Evolutionary conservation across 2,113 vertebrate genomes (phyloP).

Genomic region (Poeciliopsis occidentalis): DNA sequence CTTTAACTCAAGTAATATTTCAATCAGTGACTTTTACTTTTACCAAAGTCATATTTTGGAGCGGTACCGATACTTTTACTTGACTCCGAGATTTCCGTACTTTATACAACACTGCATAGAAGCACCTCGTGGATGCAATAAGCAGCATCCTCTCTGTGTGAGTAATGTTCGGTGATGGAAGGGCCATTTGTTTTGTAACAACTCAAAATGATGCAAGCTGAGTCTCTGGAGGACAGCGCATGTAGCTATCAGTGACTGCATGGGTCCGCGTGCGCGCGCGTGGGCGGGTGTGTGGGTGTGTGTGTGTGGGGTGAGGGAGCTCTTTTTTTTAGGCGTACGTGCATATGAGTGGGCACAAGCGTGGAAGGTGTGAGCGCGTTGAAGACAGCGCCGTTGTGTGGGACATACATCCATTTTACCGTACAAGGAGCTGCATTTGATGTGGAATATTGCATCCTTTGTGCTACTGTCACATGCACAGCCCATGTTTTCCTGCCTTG

Average conservation of each 20-base stretch:
- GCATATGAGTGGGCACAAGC: slow-evolving; percentile 59
- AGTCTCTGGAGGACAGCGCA: slow-evolving; percentile 53
- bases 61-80: too few relatives aligned
- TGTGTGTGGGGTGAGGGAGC: neutral
- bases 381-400: slow-evolving; percentile 56
- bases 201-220: slow-evolving; percentile 55
- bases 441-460: slow-evolving; percentile 31
- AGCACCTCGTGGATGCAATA: slow-evolving; percentile 23
- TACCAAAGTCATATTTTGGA: too few relatives aligned
- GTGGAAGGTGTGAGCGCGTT: slow-evolving; percentile 62
- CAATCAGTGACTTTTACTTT: too few relatives aligned
- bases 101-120: too few relatives aligned
- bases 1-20: too few relatives aligned
- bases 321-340: slow-evolving; percentile 46
- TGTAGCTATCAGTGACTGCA: slow-evolving; percentile 42
- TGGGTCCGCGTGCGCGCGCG: neutral
- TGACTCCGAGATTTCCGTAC: too few relatives aligned
- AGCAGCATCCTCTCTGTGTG: slow-evolving; percentile 47
- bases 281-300: slow-evolving; percentile 5
- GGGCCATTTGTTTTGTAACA: slow-evolving; percentile 71
- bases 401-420: slow-evolving; percentile 40
- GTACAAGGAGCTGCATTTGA: neutral
- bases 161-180: slow-evolving; percentile 52
- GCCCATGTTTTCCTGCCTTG: slow-evolving; percentile 39
- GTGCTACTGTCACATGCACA: slow-evolving; percentile 53